phyloP scores from a whole-genome alignment of 2,113 vertebrate genomes.

The Atrichornis clamosus region DNA sequence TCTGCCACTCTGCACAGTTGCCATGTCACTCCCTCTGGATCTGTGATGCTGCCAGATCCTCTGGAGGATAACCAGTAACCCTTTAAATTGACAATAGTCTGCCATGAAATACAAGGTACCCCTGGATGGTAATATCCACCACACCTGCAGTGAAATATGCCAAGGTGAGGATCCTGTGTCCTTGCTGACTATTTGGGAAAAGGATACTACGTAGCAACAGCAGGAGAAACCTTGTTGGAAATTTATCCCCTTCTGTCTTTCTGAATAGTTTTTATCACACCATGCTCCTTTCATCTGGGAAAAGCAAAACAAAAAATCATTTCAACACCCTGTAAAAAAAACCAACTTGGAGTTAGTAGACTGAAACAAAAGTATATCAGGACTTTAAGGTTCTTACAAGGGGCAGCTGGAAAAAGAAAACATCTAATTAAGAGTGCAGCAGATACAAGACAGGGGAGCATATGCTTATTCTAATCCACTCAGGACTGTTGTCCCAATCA shows the following conservation, averaged over 20 bases:
- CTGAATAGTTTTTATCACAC: background rate
- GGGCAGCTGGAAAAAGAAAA: background rate
- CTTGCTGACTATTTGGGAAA: background rate
- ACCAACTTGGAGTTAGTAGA: background rate
- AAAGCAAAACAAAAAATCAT: background rate
- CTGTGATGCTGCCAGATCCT: background rate
- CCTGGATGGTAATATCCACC: background rate
- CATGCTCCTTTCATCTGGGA: background rate
- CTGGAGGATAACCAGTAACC: background rate
- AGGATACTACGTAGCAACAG: fast-evolving
- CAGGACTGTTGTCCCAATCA: background rate
- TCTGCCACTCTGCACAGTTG: background rate
- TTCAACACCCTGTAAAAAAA: background rate
- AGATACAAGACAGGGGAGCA: background rate
- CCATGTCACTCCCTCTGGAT: background rate
- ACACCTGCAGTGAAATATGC: too few species aligned
- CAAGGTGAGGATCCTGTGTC: fast-evolving
- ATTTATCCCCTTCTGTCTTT: background rate
- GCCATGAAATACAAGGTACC: background rate
- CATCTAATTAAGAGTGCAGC: background rate
- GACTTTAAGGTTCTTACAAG: background rate
- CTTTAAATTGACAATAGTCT: background rate
- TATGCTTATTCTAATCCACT: background rate
- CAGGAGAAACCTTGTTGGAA: background rate
- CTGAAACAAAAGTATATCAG: background rate